These are phyloP conservation scores for Platalea minor DNA, from an alignment of 2,797 vertebrate genomes.

Conservation along the genomic window DNA sequence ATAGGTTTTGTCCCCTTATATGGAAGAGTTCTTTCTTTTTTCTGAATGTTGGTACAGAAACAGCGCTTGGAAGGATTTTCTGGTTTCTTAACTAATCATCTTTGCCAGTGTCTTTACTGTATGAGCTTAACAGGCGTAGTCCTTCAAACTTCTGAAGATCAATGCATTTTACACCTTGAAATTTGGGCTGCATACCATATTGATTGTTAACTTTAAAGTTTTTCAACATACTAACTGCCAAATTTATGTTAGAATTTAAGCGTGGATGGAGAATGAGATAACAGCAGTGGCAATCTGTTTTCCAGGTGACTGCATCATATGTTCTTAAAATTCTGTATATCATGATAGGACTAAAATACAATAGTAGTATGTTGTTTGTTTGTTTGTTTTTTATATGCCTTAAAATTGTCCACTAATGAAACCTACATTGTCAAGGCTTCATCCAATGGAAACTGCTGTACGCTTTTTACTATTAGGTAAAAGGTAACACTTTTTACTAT, in stretches of 20 bases:
- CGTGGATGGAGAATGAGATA: background rate
- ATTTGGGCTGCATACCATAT: background rate
- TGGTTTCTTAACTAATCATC: background rate
- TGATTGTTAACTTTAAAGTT: background rate
- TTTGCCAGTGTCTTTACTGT: background rate
- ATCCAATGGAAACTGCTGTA: background rate
- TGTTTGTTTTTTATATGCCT: background rate
- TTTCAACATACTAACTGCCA: background rate
- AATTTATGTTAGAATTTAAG: background rate
- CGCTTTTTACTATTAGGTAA: background rate
- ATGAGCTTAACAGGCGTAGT: background rate
- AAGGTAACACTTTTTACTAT: background rate
- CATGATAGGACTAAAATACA: background rate
- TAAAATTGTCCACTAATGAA: background rate
- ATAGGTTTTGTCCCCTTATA: background rate
- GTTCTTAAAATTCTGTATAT: background rate
- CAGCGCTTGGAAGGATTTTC: background rate
- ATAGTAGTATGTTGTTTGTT: background rate
- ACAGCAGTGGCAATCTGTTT: background rate
- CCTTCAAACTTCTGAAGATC: background rate
- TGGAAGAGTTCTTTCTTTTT: background rate
- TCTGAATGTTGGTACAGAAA: background rate
- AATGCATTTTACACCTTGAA: background rate
- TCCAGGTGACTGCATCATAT: background rate
- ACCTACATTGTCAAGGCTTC: background rate